Evolutionary conservation across 2,888 invertebrate species (phyloP), one percentile per base, ranked within the genome.

Genomic region (Hyposoter didymator): DNA sequence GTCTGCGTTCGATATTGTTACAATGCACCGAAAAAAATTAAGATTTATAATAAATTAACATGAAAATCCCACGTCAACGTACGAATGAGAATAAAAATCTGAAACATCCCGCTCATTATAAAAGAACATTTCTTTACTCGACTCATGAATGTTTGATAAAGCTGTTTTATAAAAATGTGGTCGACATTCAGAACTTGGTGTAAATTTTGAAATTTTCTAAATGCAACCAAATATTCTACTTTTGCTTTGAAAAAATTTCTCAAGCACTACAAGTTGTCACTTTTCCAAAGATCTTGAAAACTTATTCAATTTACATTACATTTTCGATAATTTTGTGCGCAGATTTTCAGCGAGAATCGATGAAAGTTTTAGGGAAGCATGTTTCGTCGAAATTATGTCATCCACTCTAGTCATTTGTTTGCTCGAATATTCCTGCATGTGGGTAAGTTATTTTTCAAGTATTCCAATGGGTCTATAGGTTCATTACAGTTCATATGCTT

Each of bases 371-470:
- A 89, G 90, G 22, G 90, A 89, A 39, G 89, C 92, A 39, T 91
- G 90, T 78, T 86, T 93, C 12, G 89, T 92, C n/a, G 92, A 93
- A 86, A 82, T 92, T 12, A 75, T 92, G 0, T 91, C 91, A 0
- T 91, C 91, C 66, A 92, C 92, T 1, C 32, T 92, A 70, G 90
- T 91, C 22, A 92, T 92, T 78, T 93, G 93, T 59, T 90, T 92
- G 32, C 83, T 93, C 0, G 92, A 91, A 78, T 92, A 91, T 82
- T 91, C 90, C 76, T 87, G 90, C 35, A 88, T 92, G 17, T 90
- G 88, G 90, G 92, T 92, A 90, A 75, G 47, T 5, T n/a, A 19
- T 12, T 73, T 39, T 59, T 43, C 14, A 32, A 75, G 22, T 19
- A 43, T n/a, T 7, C 12, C 72, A 12, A 47, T 14, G 5, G 2